A percentile compares a stretch with the other conserved stretches of the same genome.
Conservation (phyloP, 2,797 vertebrate genomes). For the Microctenopoma lineatum region DNA sequence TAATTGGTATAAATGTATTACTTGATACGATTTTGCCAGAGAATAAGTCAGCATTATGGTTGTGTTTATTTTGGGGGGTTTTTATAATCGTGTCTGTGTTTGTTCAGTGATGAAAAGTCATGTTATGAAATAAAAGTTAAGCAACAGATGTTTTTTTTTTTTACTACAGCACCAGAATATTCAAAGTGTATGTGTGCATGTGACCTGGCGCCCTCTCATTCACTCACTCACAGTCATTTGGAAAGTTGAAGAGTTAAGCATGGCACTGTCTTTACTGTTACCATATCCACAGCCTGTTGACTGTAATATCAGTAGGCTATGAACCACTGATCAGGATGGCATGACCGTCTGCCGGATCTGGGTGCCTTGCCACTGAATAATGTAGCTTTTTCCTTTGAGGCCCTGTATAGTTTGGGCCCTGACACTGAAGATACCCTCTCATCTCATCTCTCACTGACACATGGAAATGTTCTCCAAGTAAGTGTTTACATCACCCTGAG, state of each 20-base stretch:
- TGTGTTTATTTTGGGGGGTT: conserved; percentile 28
- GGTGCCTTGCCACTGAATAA: conserved; percentile 79
- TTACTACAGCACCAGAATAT: conserved; percentile 6
- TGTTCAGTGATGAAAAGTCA: background rate
- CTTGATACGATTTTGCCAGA: conserved; percentile 68
- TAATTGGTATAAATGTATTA: conserved; percentile 75
- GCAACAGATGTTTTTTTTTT: background rate
- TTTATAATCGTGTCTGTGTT: conserved; percentile 19
- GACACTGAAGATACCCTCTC: conserved; percentile 76
- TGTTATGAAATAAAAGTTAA: conserved; percentile 9
- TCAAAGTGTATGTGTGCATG: background rate
- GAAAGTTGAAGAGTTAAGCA: conserved; percentile 27
- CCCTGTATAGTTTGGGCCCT: conserved; percentile 52
- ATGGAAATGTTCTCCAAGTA: conserved; percentile 69
- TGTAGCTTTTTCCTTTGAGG: conserved; percentile 80
- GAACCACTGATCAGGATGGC: conserved; percentile 70
- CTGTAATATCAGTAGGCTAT: conserved; percentile 81
- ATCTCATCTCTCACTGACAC: conserved; percentile 73
- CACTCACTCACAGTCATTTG: conserved; percentile 25
- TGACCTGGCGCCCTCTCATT: conserved; percentile 3
- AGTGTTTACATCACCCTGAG: conserved; percentile 70
- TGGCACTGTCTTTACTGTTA: conserved; percentile 39
- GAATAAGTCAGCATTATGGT: conserved; percentile 46
- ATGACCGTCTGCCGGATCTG: conserved; percentile 56
- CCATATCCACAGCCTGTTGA: conserved; percentile 54